phyloP scores from a whole-genome alignment of 1,140 invertebrate species.

The Drosophila quadrilineata region DNA sequence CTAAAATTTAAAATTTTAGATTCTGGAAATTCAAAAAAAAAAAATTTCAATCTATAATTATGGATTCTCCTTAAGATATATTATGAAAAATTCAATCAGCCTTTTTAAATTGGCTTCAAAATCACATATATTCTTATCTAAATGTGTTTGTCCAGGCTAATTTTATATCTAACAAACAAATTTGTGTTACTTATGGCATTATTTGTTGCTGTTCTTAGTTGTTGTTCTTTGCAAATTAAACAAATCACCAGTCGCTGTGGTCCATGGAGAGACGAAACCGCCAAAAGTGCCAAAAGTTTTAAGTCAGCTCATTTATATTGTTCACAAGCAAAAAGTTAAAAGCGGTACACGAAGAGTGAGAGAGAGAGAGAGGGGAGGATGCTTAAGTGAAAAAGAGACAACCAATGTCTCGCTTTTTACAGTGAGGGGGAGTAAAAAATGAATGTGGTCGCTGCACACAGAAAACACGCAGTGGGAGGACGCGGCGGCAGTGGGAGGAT shows the following conservation, averaged over 20 bases:
- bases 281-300: conserved; percentile 70
- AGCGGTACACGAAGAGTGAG: not conserved
- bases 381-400: too few relatives aligned
- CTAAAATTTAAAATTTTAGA: too few relatives aligned
- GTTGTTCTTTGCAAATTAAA: conserved; percentile 42
- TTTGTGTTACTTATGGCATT: too few relatives aligned
- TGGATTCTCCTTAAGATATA: too few relatives aligned
- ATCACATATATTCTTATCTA: not conserved
- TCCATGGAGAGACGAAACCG: conserved; percentile 36
- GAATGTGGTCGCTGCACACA: not conserved
- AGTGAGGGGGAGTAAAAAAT: conserved; percentile 8
- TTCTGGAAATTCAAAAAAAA: too few relatives aligned
- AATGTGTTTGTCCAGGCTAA: not conserved
- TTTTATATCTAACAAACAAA: conserved; percentile 6
- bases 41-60: too few relatives aligned
- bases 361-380: conserved; percentile 2
- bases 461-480: not conserved
- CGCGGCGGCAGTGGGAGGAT: not conserved
- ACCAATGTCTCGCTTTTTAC: too few relatives aligned
- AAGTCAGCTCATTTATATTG: conserved; percentile 61
- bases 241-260: conserved; percentile 20
- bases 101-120: not conserved
- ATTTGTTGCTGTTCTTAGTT: not conserved
- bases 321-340: conserved; percentile 40
- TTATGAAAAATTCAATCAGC: too few relatives aligned